These are phyloP conservation scores for Acleris laterana DNA, from an alignment of 2,888 invertebrate species.

Conservation along the genomic window DNA sequence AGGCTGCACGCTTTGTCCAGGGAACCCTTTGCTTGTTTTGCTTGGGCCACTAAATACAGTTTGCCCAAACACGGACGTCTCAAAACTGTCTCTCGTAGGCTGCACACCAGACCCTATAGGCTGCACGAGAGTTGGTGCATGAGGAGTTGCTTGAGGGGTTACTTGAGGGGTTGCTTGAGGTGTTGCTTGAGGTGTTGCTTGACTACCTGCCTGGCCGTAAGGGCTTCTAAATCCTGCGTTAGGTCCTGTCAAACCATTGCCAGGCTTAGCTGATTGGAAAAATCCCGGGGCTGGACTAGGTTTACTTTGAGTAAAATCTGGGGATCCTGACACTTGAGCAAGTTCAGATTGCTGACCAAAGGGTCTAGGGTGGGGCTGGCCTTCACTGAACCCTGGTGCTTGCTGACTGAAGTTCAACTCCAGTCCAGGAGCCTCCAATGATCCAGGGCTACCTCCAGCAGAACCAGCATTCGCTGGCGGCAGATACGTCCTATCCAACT, in stretches of 20 bases:
- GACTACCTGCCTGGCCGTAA: conserved; percentile 33
- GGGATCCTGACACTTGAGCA: conserved; percentile 37
- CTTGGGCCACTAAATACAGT: conserved; percentile 36
- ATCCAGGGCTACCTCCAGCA: conserved; percentile 74
- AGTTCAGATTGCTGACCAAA: conserved; percentile 19
- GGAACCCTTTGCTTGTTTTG: conserved; percentile 38
- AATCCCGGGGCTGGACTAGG: conserved; percentile 12
- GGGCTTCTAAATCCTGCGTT: conserved; percentile 33
- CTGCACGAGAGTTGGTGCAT: not conserved
- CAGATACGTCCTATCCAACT: conserved; percentile 74
- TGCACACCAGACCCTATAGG: not conserved
- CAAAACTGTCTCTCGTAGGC: conserved; percentile 9
- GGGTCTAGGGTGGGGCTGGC: conserved; percentile 29
- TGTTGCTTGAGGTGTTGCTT: conserved; percentile 16
- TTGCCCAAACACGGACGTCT: conserved; percentile 8
- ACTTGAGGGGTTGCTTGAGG: no score
- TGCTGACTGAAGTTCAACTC: conserved; percentile 39
- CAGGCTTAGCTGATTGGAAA: conserved; percentile 20
- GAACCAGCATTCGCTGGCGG: conserved; percentile 71
- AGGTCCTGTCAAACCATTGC: conserved; percentile 10
- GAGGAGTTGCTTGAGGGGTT: conserved; percentile 26
- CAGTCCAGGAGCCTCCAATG: conserved; percentile 60
- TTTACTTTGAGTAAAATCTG: conserved; percentile 21
- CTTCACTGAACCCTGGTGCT: conserved; percentile 30
- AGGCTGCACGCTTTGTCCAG: conserved; percentile 51